Base-by-base conservation (phyloP, 2,888 invertebrate genomes). In the Dermolepida albohirtum region DNA sequence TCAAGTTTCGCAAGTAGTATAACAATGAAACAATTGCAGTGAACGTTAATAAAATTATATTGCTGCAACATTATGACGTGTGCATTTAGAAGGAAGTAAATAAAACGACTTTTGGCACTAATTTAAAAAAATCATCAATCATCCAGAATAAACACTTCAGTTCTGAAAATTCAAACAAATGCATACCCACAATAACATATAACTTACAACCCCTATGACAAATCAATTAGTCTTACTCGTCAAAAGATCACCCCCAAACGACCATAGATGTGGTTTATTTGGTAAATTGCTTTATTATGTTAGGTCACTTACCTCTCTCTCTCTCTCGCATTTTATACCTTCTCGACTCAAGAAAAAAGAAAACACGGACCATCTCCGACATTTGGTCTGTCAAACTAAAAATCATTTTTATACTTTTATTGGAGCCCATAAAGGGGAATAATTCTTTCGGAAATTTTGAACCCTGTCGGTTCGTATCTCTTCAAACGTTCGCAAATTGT, bases 181-280 rank as follows among this genome's bases (percentile, higher is more conserved):
- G 17, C 50, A 50, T 16, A 50, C 17, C 22, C 11, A 8, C n/a
- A 39, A 10, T 52, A 16, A 52, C 10, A 14, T 7, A 44, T 44
- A 44, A 57, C 44, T 47, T 47, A 41, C 29, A 71, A 72, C 73
- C 72, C 73, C 72, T 72, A 69, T 74, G 67, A 72, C 76, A 22
- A 78, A 77, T 68, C 72, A 71, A 76, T 77, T 75, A 63, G 77
- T 75, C 74, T 70, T 14, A 27, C 74, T 65, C 71, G 64, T 69
- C 71, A 68, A 71, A 71, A 72, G 72, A 72, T 73, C 73, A 75
- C 68, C 73, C 73, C 75, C 73, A 64, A 64, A 51, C 72, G 72
- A 73, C 76, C 77, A 75, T 57, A 75, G 74, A 73, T 77, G 76
- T 62, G 77, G 77, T 77, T 77, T 75, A 75, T 75, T 72, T 66